These are phyloP conservation scores for Argynnis bischoffii DNA, from an alignment of 2,888 invertebrate genomes.

Conservation along the genomic window DNA sequence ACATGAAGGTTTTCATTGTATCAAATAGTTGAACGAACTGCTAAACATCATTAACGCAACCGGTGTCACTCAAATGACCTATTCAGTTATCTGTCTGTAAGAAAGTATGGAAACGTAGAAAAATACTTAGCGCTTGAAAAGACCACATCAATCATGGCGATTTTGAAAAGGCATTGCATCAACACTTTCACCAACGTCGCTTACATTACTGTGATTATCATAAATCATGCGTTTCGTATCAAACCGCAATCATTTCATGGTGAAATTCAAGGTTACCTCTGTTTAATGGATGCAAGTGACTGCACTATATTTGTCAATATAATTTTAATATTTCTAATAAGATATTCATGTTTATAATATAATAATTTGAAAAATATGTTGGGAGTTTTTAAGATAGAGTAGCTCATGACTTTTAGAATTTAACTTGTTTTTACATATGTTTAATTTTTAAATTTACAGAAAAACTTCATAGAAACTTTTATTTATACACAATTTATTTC, in stretches of 20 bases:
- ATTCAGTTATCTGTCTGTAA: slow-evolving; percentile 40
- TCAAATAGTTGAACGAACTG: slow-evolving; percentile 43
- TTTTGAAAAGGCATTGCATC: slow-evolving; percentile 59
- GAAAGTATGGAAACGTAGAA: slow-evolving; percentile 52
- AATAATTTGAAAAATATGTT: too few species aligned
- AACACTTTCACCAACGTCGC: slow-evolving; percentile 62
- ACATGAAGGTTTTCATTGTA: slow-evolving; percentile 15
- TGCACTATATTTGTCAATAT: not conserved
- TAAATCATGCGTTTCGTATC: slow-evolving; percentile 59
- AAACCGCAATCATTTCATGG: slow-evolving; percentile 50
- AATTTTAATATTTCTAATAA: too few species aligned
- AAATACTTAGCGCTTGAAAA: slow-evolving; percentile 59
- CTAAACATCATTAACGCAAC: slow-evolving; percentile 47
- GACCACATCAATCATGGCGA: slow-evolving; percentile 66
- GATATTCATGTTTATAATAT: too few species aligned
- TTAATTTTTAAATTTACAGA: too few species aligned
- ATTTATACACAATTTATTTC: too few species aligned
- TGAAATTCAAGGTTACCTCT: slow-evolving; percentile 49
- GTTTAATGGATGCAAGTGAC: slow-evolving; percentile 24
- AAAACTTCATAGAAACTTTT: too few species aligned
- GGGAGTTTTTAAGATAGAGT: too few species aligned
- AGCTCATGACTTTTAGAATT: too few species aligned
- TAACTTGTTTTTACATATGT: too few species aligned
- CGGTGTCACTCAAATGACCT: slow-evolving; percentile 40
- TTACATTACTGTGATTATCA: slow-evolving; percentile 48